A percentile compares a stretch with the other conserved stretches of the same genome.
These are phyloP conservation scores for Pseudoips prasinana DNA, from an alignment of 2,888 invertebrate species.

Conservation along the genomic window DNA sequence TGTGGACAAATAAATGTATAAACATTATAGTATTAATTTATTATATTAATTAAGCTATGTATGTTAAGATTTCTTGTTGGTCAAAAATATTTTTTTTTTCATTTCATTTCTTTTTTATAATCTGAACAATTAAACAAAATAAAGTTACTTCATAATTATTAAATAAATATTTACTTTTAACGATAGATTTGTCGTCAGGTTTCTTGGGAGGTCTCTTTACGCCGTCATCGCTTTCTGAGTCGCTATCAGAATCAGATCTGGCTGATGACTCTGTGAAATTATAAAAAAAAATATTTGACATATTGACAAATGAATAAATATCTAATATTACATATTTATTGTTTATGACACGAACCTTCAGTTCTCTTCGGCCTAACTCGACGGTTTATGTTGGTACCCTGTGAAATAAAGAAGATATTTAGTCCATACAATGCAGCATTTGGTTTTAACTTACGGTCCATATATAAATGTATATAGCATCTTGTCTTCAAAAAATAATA, in stretches of 20 bases:
- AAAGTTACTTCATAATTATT: not conserved
- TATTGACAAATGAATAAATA: not conserved
- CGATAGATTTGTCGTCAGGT: conserved; percentile 57
- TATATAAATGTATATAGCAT: too few species aligned
- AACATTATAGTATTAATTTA: not conserved
- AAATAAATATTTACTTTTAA: conserved; percentile 51
- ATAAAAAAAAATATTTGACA: not conserved
- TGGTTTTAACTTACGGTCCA: too few species aligned
- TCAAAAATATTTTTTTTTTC: too few species aligned
- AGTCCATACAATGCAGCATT: too few species aligned
- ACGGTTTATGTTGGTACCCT: conserved; percentile 73
- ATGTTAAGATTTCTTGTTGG: too few species aligned
- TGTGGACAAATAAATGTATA: conserved; percentile 27
- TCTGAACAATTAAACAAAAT: too few species aligned
- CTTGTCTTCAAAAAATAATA: too few species aligned
- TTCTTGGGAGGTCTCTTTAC: conserved; percentile 69
- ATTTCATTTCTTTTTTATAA: too few species aligned
- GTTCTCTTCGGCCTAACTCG: conserved; percentile 64
- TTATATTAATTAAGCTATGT: too few species aligned
- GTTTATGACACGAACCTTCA: conserved; percentile 50
- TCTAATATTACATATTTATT: not conserved
- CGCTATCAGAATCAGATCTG: conserved; percentile 73
- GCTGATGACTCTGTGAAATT: conserved; percentile 61
- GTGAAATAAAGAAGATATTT: conserved; percentile 49
- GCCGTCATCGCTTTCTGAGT: conserved; percentile 77